Evolutionary conservation across 1,140 invertebrate species (phyloP).

Genomic region (Trichoplusia ni): DNA sequence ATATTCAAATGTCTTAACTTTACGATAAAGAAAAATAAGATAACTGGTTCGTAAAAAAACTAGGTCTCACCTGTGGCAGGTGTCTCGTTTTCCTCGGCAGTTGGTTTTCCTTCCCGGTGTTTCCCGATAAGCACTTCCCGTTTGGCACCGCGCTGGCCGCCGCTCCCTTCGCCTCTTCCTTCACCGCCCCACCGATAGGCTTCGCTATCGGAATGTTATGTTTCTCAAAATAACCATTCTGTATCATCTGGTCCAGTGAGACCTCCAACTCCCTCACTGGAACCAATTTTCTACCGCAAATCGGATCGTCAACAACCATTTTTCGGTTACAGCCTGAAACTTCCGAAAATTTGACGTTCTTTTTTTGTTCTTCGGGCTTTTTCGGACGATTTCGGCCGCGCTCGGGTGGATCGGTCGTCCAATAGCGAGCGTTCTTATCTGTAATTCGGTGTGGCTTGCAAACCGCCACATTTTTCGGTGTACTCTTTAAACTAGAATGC

Average conservation of each 20-base stretch:
- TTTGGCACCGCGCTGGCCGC: constrained; percentile 51
- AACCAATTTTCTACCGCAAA: constrained; percentile 67
- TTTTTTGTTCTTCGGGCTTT: constrained; percentile 66
- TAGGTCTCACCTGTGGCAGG: constrained; percentile 72
- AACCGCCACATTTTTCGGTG: constrained; percentile 69
- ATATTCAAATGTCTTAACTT: no score
- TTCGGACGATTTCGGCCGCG: constrained; percentile 50
- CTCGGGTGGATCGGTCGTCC: constrained; percentile 68
- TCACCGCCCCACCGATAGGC: constrained; percentile 38
- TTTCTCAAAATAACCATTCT: constrained; percentile 77
- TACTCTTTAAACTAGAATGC: constrained; percentile 41
- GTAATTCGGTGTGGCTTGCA: constrained; percentile 68
- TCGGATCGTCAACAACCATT: constrained; percentile 73
- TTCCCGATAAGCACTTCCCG: constrained; percentile 65
- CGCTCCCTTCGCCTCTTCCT: constrained; percentile 50
- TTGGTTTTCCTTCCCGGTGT: constrained; percentile 41
- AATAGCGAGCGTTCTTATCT: constrained; percentile 67
- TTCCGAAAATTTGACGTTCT: constrained; percentile 80
- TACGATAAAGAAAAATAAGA: no score
- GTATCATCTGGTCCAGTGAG: constrained; percentile 77
- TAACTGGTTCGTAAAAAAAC: constrained; percentile 25
- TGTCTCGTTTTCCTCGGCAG: constrained; percentile 66
- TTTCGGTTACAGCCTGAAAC: constrained; percentile 76
- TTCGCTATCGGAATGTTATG: constrained; percentile 73
- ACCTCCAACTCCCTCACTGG: constrained; percentile 77